Conservation (phyloP, 2,113 vertebrate species). For the Naja naja region DNA sequence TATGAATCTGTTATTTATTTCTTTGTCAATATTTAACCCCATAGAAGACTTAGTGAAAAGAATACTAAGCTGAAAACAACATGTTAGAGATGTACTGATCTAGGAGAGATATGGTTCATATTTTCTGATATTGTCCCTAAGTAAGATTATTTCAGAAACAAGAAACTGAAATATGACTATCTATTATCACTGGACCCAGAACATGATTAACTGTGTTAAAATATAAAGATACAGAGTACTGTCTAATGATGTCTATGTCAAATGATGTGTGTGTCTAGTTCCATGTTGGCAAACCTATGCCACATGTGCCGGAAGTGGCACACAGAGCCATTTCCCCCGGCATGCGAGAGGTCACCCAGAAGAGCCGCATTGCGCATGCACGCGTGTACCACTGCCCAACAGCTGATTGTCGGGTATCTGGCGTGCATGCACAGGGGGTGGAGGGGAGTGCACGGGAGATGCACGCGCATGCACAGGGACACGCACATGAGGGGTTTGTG, state of each 20-base stretch:
- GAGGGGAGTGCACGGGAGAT: too few relatives aligned
- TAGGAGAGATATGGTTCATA: not conserved
- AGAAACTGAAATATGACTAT: not conserved
- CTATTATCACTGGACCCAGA: not conserved
- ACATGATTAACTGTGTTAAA: not conserved
- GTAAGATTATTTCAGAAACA: not conserved
- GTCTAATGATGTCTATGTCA: not conserved
- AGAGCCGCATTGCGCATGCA: too few relatives aligned
- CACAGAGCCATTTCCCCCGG: too few relatives aligned
- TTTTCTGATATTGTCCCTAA: not conserved
- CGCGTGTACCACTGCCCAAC: rapidly evolving
- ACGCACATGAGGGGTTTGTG: too few relatives aligned
- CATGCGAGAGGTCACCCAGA: too few relatives aligned
- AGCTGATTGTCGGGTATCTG: too few relatives aligned
- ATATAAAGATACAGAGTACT: not conserved
- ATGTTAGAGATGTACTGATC: not conserved
- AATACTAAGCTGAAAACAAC: not conserved
- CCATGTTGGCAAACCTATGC: too few relatives aligned
- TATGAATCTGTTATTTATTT: not conserved
- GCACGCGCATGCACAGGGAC: too few relatives aligned
- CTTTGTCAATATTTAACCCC: not conserved
- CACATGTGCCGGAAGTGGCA: too few relatives aligned
- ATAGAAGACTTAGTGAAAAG: not conserved
- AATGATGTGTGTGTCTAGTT: not conserved
- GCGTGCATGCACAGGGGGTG: too few relatives aligned